Evolutionary conservation across 2,113 vertebrate species (phyloP), one percentile per base, ranked within the genome.

Genomic region (Myocastor coypus): DNA sequence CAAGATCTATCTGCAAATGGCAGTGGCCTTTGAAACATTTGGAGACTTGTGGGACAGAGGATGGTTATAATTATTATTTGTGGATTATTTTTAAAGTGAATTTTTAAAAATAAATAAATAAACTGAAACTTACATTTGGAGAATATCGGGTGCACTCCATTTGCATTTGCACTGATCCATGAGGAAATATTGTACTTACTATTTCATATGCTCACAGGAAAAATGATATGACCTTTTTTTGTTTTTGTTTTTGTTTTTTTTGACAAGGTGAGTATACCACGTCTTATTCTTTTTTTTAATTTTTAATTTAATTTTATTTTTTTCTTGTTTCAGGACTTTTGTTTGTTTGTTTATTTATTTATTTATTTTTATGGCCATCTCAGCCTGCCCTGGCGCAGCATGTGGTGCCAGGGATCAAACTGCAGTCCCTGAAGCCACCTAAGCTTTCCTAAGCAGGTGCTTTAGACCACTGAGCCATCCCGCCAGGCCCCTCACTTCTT

Each of bases 201-300:
- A 71, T 40, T 19, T 75, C 10, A 42, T 64, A 69, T 59, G 42
- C 26, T 95, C 63, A 78, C 26, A 91, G 30, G 8, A 95, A 19
- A 89, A 85, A 95, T 94, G 80, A 73, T 78, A 80, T 82, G 24
- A 89, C 22, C 59, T 64, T 64, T 91, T 78, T 82, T 42, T 93
- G 87, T 64, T 81, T 78, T 82, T 55, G 12, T 52, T 52, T 52
- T 52, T 52, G n/a, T n/a, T n/a, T 59, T 91, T 78, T 82, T 55
- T 93, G 87, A 42, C n/a, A 83, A 91, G n/a, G 61, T 92, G 37
- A 83, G 4, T 28, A 1, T 87, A 77, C 71, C n/a, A n/a, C n/a
- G n/a, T n/a, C n/a, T n/a, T n/a, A n/a, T n/a, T n/a, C n/a, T n/a
- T n/a, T n/a, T n/a, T n/a, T n/a, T n/a, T n/a, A n/a, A n/a, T n/a